phyloP scores from a whole-genome alignment of 2,113 vertebrate genomes.

The Epinephelus cyanopodus region DNA sequence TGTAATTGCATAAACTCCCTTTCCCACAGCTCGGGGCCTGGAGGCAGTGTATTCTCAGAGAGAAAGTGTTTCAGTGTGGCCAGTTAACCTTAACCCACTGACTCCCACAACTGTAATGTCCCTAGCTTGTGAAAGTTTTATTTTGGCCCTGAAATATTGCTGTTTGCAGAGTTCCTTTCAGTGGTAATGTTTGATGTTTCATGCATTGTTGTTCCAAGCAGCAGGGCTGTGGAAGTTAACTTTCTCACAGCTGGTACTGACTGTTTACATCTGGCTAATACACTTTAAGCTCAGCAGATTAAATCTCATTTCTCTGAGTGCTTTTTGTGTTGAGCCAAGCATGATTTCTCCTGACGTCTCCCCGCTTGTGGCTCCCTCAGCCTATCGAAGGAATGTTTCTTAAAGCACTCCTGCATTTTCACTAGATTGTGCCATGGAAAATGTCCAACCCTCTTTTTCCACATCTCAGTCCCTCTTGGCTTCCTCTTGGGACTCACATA shows the following conservation, averaged over 20 bases:
- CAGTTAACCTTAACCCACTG: slow-evolving; percentile 61
- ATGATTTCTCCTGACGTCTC: slow-evolving; percentile 74
- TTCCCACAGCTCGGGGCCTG: slow-evolving; percentile 80
- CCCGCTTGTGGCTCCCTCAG: slow-evolving; percentile 56
- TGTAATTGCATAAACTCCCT: slow-evolving; percentile 83
- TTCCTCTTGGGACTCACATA: slow-evolving; percentile 56
- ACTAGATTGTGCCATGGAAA: slow-evolving; percentile 70
- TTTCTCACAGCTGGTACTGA: slow-evolving; percentile 70
- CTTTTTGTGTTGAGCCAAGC: slow-evolving; percentile 78
- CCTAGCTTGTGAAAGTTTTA: slow-evolving; percentile 56
- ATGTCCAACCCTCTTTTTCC: slow-evolving; percentile 68
- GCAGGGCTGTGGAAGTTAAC: slow-evolving; percentile 44
- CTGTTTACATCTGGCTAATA: slow-evolving; percentile 74
- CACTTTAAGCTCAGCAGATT: slow-evolving; percentile 74
- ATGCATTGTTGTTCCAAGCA: slow-evolving; percentile 57
- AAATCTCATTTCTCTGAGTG: slow-evolving; percentile 79
- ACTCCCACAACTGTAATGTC: slow-evolving; percentile 53
- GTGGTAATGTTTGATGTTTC: slow-evolving; percentile 44
- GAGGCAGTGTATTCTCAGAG: slow-evolving; percentile 62
- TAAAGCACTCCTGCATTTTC: slow-evolving; percentile 73
- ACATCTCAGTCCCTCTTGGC: slow-evolving; percentile 55
- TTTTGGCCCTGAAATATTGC: slow-evolving; percentile 44
- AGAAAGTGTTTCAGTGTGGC: slow-evolving; percentile 71
- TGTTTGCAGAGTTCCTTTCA: slow-evolving; percentile 45
- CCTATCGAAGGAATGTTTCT: slow-evolving; percentile 70